phyloP scores from a whole-genome alignment of 2,888 invertebrate genomes.

The Lepidocyrtinus sp. region DNA sequence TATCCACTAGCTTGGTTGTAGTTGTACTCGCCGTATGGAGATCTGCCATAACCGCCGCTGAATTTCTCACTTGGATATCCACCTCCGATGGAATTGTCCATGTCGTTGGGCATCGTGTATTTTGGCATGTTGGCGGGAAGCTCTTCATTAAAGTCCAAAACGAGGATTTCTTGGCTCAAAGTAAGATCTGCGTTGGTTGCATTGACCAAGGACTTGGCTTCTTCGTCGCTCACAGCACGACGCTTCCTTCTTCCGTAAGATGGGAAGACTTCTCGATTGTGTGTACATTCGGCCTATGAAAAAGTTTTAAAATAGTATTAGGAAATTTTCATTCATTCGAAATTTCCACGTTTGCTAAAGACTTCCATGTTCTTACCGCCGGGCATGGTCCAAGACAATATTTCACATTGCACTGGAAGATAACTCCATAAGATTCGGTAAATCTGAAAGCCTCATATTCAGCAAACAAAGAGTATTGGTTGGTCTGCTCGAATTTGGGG shows the following conservation, averaged over 20 bases:
- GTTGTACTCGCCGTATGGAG: constrained; percentile 47
- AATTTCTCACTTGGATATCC: constrained; percentile 41
- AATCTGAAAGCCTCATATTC: constrained; percentile 96
- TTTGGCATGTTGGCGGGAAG: constrained; percentile 69
- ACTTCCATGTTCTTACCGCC: constrained; percentile 78
- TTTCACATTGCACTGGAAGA: constrained; percentile 97
- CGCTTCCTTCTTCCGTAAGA: constrained; percentile 92
- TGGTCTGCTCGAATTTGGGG: constrained; percentile 92
- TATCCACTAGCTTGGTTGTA: constrained; percentile 44
- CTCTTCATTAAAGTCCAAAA: constrained; percentile 93
- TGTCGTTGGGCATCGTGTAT: constrained; percentile 66
- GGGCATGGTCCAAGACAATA: constrained; percentile 96
- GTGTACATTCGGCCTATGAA: constrained; percentile 87
- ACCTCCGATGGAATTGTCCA: constrained; percentile 56
- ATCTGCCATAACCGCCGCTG: constrained; percentile 59
- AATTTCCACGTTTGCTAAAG: constrained; percentile 17
- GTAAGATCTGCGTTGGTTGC: constrained; percentile 87
- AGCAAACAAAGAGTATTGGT: constrained; percentile 87
- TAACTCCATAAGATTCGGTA: constrained; percentile 96
- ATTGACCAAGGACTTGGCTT: constrained; percentile 76
- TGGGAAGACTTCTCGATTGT: constrained; percentile 90
- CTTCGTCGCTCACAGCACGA: constrained; percentile 72
- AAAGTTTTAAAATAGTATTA: constrained; percentile 1
- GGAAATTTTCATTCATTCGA: constrained; percentile 3
- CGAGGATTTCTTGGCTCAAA: constrained; percentile 93